Evolutionary conservation across 2,888 invertebrate genomes (phyloP).

Genomic region (Stegana nigrithorax): DNA sequence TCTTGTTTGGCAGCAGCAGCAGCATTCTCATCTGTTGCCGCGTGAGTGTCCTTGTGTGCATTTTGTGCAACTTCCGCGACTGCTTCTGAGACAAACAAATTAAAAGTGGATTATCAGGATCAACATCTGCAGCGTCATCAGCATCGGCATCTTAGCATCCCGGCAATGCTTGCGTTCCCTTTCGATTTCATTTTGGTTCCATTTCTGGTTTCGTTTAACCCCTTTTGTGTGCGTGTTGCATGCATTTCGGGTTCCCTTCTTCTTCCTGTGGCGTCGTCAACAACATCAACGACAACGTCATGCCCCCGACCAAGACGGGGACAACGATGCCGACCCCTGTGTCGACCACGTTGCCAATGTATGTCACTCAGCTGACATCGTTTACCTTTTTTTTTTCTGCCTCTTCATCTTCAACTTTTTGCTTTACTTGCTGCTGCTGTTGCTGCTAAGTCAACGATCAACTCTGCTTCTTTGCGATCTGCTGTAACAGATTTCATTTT

Average conservation of each 20-base stretch:
- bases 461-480: too few species aligned
- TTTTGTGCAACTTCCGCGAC: slow-evolving; percentile 12
- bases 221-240: neutral
- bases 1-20: neutral
- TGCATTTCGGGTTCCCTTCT: neutral
- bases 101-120: slow-evolving; percentile 50
- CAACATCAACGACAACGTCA: neutral
- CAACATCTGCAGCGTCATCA: slow-evolving; percentile 36
- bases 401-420: neutral
- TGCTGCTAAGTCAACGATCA: too few species aligned
- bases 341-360: neutral
- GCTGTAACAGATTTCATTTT: slow-evolving; percentile 47
- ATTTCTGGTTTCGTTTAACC: too few species aligned
- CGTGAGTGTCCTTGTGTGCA: slow-evolving; percentile 24
- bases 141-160: slow-evolving; percentile 21
- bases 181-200: neutral
- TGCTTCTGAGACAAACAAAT: slow-evolving; percentile 42
- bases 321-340: too few species aligned
- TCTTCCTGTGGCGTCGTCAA: slow-evolving; percentile 13
- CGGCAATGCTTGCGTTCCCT: slow-evolving; percentile 6
- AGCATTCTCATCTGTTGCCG: slow-evolving; percentile 19
- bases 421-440: slow-evolving; percentile 16
- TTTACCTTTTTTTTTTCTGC: neutral
- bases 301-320: too few species aligned
- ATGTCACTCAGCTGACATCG: slow-evolving; percentile 16